Base-by-base conservation (phyloP, 1,140 invertebrate genomes). In the Sipha flava region DNA sequence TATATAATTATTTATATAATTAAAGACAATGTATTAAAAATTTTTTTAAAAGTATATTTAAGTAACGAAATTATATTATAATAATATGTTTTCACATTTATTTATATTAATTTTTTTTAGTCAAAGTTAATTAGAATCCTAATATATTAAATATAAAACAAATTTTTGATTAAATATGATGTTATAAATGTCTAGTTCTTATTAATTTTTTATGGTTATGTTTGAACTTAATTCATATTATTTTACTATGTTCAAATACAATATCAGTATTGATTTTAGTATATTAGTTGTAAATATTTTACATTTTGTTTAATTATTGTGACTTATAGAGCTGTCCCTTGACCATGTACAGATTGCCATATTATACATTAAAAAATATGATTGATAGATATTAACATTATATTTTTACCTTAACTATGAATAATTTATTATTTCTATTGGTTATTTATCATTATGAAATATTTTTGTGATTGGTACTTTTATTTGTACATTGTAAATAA, bases 231-330 rank as follows among this genome's bases (percentile, higher is more conserved):
- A 40, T 43, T 70, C 40, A 45, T 70, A 66, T 47, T 70, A 40
- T 70, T 70, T 43, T 70, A 70, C 40, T 29, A 21, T 70, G 66
- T 70, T 70, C 66, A 70, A 70, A 12, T 70, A 45, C 66, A 70
- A 23, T 70, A 66, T 70, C 66, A 70, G 66, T 70, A 70, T 70
- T 70, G 47, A 43, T 70, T 47, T 66, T 40, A 40, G 40, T 70
- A 70, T 70, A 70, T 70, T 70, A 70, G 21, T 23, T 29, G 40
- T 70, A 70, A 10, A 23, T 47, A 47, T 10, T 3, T 23, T 52
- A 52, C n/a, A n/a, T 16, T 70, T 70, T 12, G 29, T 43, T 70
- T 47, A 2, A 64, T 47, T 70, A 47, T 70, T 70, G 21, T 70
- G 21, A 64, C 59, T 64, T 34, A 31, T 64, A 4, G 2, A 70